phyloP scores from a whole-genome alignment of 2,113 vertebrate genomes.

The Coptodon rendalli region DNA sequence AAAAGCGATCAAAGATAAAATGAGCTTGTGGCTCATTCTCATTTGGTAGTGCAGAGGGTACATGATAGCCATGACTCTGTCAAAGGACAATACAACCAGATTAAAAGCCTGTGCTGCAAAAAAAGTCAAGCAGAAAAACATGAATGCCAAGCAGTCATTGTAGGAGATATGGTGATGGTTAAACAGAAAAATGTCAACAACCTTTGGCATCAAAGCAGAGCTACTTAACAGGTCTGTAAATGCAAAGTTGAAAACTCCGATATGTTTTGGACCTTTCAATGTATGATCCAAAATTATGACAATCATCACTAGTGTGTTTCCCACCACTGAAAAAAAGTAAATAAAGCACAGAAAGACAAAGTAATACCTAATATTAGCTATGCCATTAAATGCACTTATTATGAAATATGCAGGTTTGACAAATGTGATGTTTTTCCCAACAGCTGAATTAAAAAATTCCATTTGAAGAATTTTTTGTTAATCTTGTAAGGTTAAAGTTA shows the following conservation, averaged over 20 bases:
- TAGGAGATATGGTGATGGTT: not conserved
- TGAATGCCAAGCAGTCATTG: not conserved
- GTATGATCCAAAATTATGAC: not conserved
- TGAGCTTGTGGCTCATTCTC: not conserved
- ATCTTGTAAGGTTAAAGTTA: not conserved
- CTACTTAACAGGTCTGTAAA: not conserved
- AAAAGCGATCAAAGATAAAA: not conserved
- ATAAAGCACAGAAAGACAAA: constrained; percentile 50
- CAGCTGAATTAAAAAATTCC: constrained; percentile 29
- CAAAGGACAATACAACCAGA: not conserved
- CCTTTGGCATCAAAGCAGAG: not conserved
- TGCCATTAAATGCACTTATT: constrained; percentile 48
- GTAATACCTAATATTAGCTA: constrained; percentile 46
- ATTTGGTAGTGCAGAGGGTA: not conserved
- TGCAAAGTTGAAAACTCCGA: not conserved
- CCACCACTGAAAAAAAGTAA: constrained; percentile 53
- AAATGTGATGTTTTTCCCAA: constrained; percentile 44
- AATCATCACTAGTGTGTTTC: constrained; percentile 7
- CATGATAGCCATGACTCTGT: not conserved
- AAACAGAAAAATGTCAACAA: not conserved
- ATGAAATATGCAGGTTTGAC: constrained; percentile 57
- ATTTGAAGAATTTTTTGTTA: not conserved
- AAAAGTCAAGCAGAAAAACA: not conserved
- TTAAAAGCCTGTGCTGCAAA: not conserved
- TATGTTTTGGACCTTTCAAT: not conserved